Evolutionary conservation across 2,888 invertebrate genomes (phyloP).

Genomic region (Rhingia rostrata): DNA sequence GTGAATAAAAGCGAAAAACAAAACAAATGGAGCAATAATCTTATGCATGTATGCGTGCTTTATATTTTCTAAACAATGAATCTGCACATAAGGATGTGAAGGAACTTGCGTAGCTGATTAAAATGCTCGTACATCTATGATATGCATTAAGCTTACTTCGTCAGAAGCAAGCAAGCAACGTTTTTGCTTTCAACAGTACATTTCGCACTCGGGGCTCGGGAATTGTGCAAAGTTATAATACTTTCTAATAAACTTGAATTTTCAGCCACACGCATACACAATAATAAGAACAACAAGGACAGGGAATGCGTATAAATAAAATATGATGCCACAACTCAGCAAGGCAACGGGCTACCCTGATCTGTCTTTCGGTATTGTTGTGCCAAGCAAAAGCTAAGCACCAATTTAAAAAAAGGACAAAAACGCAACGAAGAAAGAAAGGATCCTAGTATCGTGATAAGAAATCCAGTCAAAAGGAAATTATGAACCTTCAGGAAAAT

Average conservation of each 20-base stretch:
- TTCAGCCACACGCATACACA: too few species aligned
- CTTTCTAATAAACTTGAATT: too few species aligned
- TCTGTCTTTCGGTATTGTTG: constrained; percentile 34
- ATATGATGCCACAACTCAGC: constrained; percentile 37
- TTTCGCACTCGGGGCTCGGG: constrained; percentile 6
- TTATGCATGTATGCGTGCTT: constrained; percentile 3
- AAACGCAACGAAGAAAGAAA: background rate
- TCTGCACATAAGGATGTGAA: background rate
- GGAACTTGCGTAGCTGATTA: constrained; percentile 5
- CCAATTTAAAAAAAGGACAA: constrained; percentile 11
- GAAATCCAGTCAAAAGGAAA: constrained; percentile 42
- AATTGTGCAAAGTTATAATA: background rate
- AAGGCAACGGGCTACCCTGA: constrained; percentile 43
- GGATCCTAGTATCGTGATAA: constrained; percentile 7
- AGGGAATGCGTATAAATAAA: constrained; percentile 1
- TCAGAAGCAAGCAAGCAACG: background rate
- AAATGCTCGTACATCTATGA: constrained; percentile 25
- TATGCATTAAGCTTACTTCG: background rate
- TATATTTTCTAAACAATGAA: constrained; percentile 2
- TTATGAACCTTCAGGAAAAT: constrained; percentile 38
- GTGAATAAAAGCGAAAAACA: constrained; percentile 1
- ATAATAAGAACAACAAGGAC: too few species aligned
- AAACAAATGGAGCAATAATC: constrained; percentile 10
- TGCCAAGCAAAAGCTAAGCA: constrained; percentile 19
- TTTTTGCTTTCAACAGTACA: background rate